These are phyloP conservation scores for Lagorchestes hirsutus DNA, from an alignment of 2,797 vertebrate species.

Conservation along the genomic window DNA sequence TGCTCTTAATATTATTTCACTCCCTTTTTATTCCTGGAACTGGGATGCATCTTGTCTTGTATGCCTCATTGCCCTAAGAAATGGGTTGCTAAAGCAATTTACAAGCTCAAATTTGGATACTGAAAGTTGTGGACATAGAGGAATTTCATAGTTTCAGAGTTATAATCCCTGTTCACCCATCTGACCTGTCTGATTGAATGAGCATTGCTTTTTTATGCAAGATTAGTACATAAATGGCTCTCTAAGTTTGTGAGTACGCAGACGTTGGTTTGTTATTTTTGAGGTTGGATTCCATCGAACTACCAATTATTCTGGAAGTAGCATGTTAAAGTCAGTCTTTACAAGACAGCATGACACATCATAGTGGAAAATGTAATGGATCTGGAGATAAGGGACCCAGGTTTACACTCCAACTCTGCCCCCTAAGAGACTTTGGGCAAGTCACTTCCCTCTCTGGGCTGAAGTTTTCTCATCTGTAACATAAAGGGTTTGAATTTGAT, in stretches of 20 bases:
- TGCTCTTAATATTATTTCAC: conserved; percentile 15
- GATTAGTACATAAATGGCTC: neutral
- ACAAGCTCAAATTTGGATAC: neutral
- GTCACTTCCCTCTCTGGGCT: neutral
- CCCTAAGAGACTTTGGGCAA: neutral
- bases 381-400: neutral
- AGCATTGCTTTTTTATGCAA: neutral
- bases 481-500: neutral
- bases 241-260: conserved; percentile 3
- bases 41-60: neutral
- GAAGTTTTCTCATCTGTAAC: neutral
- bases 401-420: neutral
- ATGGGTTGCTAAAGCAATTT: neutral
- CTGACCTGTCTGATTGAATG: neutral
- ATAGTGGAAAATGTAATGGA: neutral
- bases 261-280: neutral
- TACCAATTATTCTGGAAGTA: neutral
- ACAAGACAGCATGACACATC: neutral
- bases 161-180: neutral
- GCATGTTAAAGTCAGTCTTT: neutral
- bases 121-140: neutral
- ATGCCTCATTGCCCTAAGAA: neutral
- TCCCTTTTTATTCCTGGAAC: neutral
- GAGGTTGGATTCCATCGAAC: neutral
- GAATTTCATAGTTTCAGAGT: neutral